Conservation (phyloP, 2,797 vertebrate species). For the Gila robusta region DNA sequence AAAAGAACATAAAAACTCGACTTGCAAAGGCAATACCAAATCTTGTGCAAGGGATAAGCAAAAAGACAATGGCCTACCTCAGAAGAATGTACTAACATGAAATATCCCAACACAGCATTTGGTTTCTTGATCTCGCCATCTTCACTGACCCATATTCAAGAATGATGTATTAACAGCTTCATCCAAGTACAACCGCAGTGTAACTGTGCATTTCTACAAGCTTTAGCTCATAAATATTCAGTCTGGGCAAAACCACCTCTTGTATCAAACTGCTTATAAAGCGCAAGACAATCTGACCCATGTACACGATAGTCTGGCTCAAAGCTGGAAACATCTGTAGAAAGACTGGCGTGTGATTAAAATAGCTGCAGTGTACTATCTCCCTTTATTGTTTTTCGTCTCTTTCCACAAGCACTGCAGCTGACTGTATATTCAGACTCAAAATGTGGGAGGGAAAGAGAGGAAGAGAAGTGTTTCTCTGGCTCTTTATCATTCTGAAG, state of each 20-base stretch:
- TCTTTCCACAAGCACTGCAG: constrained; percentile 63
- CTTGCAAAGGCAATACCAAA: neutral
- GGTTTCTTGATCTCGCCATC: constrained; percentile 20
- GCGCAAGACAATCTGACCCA: constrained; percentile 2
- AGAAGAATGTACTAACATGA: neutral
- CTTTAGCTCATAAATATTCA: constrained; percentile 46
- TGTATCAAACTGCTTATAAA: constrained; percentile 4
- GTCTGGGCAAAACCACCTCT: constrained; percentile 21
- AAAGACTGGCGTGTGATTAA: constrained; percentile 42
- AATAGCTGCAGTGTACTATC: constrained; percentile 63
- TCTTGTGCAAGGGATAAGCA: neutral
- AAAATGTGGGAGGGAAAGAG: constrained; percentile 33
- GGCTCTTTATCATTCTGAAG: constrained; percentile 80
- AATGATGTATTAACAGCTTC: constrained; percentile 24
- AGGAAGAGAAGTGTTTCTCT: constrained; percentile 45
- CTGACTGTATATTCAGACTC: constrained; percentile 51
- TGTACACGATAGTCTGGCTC: constrained; percentile 27
- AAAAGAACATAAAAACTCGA: neutral
- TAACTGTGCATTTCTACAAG: constrained; percentile 40
- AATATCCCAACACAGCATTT: constrained; percentile 5
- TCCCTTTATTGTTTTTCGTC: constrained; percentile 1
- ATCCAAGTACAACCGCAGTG: constrained; percentile 33
- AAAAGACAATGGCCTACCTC: constrained; percentile 31
- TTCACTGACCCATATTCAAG: constrained; percentile 41
- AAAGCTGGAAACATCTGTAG: constrained; percentile 27